Evolutionary conservation across 1,140 invertebrate species (phyloP), one percentile per base, ranked within the genome.

Genomic region (Drosophila grimshawi): DNA sequence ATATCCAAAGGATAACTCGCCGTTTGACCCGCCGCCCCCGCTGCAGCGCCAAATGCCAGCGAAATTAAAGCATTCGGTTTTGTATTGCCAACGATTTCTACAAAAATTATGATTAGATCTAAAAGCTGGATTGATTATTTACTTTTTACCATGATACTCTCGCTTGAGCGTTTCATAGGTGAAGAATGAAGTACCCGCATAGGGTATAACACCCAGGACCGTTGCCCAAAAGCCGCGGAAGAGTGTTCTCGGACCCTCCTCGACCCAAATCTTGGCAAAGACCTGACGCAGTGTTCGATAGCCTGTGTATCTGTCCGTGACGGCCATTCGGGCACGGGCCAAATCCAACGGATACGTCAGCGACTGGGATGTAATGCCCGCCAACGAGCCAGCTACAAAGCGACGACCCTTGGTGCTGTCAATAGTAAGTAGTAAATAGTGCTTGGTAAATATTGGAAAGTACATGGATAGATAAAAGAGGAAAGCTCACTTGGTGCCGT

Each of bases 111-210:
- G 27, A 11, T 19, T 19, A 55, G 57, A 3, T 32, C 5, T 5
- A 35, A 43, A 27, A 49, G 10, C 8, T 30, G 6, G 33, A 19
- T 37, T 11, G 10, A 33, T 45, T 5, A 19, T 61, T 7, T 19
- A 45, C 35, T 10, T 19, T 5, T 39, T 56, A 98, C 97, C 96
- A 91, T 94, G 93, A 92, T 98, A 95, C 66, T 95, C 93, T 56
- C 96, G 94, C 93, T 99, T 99, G 3, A 99, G 93, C 27, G 97
- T 96, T 93, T 99, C 98, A 93, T 99, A 99, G 0, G 98, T 99
- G 92, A 97, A 99, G 93, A 99, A 99, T 46, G 98, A 98, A 52
- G 96, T 96, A 6, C 99, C 99, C 7, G 99, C 98, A 93, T 99
- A 99, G 0, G 98, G 98, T 82, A 99, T 97, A 0, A 98, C 97